A percentile compares a stretch with the other conserved stretches of the same genome.
These are phyloP conservation scores for Nerophis ophidion DNA, from an alignment of 2,113 vertebrate genomes.

Conservation along the genomic window DNA sequence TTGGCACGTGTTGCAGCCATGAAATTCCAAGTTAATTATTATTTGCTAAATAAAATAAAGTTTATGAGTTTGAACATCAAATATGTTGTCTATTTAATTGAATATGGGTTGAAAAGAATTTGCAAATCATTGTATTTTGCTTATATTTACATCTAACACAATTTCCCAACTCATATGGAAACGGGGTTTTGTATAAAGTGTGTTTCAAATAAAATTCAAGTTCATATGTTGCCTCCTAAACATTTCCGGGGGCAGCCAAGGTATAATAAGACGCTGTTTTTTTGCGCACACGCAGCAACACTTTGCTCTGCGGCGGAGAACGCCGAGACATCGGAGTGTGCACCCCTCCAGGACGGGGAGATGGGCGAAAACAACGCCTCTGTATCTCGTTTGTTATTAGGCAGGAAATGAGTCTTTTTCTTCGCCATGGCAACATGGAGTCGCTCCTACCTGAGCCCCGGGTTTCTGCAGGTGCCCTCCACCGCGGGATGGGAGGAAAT, in stretches of 20 bases:
- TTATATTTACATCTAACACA: too few species aligned
- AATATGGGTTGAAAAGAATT: too few species aligned
- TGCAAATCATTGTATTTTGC: too few species aligned
- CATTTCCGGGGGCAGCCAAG: constrained; percentile 3
- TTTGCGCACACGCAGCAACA: constrained; percentile 18
- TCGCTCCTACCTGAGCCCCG: constrained; percentile 25
- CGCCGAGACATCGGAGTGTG: background rate
- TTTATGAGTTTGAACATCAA: too few species aligned
- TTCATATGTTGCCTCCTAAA: too few species aligned
- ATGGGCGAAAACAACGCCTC: constrained; percentile 7
- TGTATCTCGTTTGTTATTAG: constrained; percentile 19
- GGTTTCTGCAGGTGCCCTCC: constrained; percentile 60
- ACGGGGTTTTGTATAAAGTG: too few species aligned
- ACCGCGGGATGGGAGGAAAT: constrained; percentile 49
- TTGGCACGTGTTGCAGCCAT: too few species aligned
- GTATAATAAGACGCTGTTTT: constrained; percentile 14
- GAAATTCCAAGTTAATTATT: too few species aligned
- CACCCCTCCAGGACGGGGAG: constrained; percentile 1
- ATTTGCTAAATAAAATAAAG: too few species aligned
- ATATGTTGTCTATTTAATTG: too few species aligned
- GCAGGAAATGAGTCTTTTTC: constrained; percentile 18
- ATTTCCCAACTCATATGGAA: too few species aligned
- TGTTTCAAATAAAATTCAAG: too few species aligned
- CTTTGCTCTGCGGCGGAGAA: constrained; percentile 4
- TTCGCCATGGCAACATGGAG: constrained; percentile 6